These are phyloP conservation scores for Drosophila seguyi DNA, from an alignment of 1,140 invertebrate genomes.

Conservation along the genomic window DNA sequence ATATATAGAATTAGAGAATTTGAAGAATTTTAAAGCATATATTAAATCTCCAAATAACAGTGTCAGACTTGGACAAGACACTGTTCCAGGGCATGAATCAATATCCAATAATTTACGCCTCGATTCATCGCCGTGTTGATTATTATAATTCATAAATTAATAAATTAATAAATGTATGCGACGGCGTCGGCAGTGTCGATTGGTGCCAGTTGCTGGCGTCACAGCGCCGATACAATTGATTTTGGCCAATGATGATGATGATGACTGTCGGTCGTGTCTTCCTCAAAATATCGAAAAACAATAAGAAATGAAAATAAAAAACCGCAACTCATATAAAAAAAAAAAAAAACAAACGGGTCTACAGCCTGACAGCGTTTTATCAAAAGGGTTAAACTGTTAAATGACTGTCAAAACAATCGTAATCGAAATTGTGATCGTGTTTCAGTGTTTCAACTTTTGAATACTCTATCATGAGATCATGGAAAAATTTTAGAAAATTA, in stretches of 20 bases:
- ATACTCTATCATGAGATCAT: background rate
- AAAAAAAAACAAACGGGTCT: constrained; percentile 31
- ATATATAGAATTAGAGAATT: background rate
- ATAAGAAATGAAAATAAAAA: constrained; percentile 25
- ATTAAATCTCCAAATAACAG: background rate
- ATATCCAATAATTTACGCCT: constrained; percentile 25
- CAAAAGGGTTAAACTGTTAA: constrained; percentile 30
- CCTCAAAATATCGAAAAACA: constrained; percentile 8
- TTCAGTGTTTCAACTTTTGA: background rate
- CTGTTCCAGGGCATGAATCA: constrained; percentile 5
- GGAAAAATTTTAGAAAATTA: background rate
- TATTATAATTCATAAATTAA: constrained; percentile 49
- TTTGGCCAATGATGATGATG: constrained; percentile 14
- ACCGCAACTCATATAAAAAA: constrained; percentile 20
- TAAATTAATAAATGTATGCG: constrained; percentile 44
- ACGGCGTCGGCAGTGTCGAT: constrained; percentile 38
- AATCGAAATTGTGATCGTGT: background rate
- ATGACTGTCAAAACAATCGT: constrained; percentile 14
- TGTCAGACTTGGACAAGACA: no score
- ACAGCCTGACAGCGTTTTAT: constrained; percentile 34
- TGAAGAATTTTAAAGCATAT: no score
- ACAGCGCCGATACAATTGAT: constrained; percentile 30
- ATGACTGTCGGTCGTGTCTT: constrained; percentile 2
- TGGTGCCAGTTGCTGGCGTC: constrained; percentile 48
- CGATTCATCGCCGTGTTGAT: constrained; percentile 26